phyloP scores from a whole-genome alignment of 2,888 invertebrate species.

The Sesia bembeciformis region DNA sequence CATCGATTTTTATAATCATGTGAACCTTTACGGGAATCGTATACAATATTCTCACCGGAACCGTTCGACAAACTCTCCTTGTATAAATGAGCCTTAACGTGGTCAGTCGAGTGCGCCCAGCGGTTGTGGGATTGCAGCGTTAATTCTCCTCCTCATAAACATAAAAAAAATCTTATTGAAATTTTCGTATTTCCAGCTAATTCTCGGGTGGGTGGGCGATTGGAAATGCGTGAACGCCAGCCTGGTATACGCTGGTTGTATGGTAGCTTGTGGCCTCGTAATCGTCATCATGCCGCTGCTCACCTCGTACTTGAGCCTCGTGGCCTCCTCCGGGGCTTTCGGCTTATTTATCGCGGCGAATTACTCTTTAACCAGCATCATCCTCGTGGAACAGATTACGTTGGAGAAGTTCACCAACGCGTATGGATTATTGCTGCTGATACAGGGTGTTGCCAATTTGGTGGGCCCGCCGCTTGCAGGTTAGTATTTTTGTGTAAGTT shows the following conservation, averaged over 20 bases:
- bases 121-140: too few species aligned
- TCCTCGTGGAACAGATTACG: conserved; percentile 92
- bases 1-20: too few species aligned
- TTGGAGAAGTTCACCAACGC: conserved; percentile 93
- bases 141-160: too few species aligned
- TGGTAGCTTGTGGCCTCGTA: conserved; percentile 80
- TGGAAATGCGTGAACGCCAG: conserved; percentile 83
- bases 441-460: conserved; percentile 92
- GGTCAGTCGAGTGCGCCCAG: too few species aligned
- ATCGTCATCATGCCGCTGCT: conserved; percentile 80
- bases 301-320: conserved; percentile 70
- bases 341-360: conserved; percentile 94
- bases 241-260: conserved; percentile 87
- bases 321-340: conserved; percentile 83
- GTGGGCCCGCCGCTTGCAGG: conserved; percentile 93
- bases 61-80: too few species aligned
- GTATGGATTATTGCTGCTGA: conserved; percentile 89
- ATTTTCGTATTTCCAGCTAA: conserved; percentile 69
- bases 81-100: too few species aligned
- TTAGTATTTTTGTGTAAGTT: conserved; percentile 25
- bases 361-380: conserved; percentile 92
- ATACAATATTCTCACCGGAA: too few species aligned
- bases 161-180: too few species aligned
- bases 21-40: too few species aligned
- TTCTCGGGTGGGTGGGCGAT: conserved; percentile 92